Evolutionary conservation across 2,797 vertebrate genomes (phyloP).

Genomic region (Pantherophis vulpinus): DNA sequence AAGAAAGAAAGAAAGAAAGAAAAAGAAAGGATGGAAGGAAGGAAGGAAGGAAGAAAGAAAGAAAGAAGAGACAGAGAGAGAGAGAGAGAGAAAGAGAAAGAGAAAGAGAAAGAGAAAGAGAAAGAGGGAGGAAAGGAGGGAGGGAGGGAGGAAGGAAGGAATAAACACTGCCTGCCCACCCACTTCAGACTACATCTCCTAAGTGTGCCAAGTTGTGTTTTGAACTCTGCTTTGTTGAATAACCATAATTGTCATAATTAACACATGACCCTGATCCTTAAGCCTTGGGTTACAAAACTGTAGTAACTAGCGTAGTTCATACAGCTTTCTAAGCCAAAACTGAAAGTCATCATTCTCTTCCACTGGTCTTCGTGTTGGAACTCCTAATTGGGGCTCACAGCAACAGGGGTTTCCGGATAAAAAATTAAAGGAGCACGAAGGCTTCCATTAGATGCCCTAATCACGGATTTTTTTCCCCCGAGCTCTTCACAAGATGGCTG

Average conservation of each 20-base stretch:
- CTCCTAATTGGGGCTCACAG: neutral
- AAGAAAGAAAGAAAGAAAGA: no score
- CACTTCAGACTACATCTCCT: neutral
- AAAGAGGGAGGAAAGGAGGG: no score
- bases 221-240: neutral
- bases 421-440: neutral
- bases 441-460: neutral
- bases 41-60: no score
- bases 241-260: neutral
- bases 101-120: no score
- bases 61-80: no score
- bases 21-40: rapidly evolving
- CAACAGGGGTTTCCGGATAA: neutral
- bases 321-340: neutral
- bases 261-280: neutral
- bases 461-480: neutral
- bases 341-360: neutral
- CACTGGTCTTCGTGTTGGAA: neutral
- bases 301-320: neutral
- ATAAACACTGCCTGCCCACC: neutral
- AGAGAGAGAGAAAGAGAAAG: no score
- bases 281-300: neutral
- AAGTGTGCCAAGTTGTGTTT: neutral
- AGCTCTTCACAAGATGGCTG: neutral
- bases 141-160: no score